Evolutionary conservation across 1,140 invertebrate genomes (phyloP).

Genomic region (Brachionus angularis): DNA sequence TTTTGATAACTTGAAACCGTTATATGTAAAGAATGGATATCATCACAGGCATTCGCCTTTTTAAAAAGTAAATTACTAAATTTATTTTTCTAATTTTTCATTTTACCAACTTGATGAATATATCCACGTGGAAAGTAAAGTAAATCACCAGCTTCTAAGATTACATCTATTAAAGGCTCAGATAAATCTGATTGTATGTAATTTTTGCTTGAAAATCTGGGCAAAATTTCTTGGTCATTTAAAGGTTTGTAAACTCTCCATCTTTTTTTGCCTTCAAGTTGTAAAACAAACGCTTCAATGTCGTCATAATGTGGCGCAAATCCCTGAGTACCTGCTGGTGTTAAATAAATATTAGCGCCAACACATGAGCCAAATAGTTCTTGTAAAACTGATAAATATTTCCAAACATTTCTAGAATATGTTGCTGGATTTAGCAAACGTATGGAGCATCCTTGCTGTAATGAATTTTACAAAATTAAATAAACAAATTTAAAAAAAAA

Average conservation of each 20-base stretch:
- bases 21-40: conserved; percentile 81
- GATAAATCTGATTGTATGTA: conserved; percentile 71
- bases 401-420: conserved; percentile 66
- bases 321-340: conserved; percentile 88
- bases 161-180: conserved; percentile 73
- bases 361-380: conserved; percentile 89
- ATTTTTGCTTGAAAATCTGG: conserved; percentile 74
- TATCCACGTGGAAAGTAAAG: conserved; percentile 83
- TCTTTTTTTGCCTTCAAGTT: conserved; percentile 88
- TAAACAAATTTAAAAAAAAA: no score
- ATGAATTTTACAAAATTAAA: conserved; percentile 63
- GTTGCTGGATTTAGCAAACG: conserved; percentile 88
- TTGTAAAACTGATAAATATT: conserved; percentile 72
- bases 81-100: neutral
- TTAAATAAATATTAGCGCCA: conserved; percentile 89
- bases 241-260: conserved; percentile 77
- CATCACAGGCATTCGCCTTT: conserved; percentile 68
- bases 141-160: conserved; percentile 78
- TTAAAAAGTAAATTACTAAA: conserved; percentile 3
- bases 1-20: conserved; percentile 86
- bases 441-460: conserved; percentile 79
- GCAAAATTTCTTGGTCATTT: conserved; percentile 64
- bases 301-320: conserved; percentile 97
- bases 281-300: conserved; percentile 94
- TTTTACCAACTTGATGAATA: conserved; percentile 70